Percentiles rank a stretch among this genome's conserved stretches.
Evolutionary conservation across 2,888 invertebrate species (phyloP).

Genomic region (Drosophila diplacantha): DNA sequence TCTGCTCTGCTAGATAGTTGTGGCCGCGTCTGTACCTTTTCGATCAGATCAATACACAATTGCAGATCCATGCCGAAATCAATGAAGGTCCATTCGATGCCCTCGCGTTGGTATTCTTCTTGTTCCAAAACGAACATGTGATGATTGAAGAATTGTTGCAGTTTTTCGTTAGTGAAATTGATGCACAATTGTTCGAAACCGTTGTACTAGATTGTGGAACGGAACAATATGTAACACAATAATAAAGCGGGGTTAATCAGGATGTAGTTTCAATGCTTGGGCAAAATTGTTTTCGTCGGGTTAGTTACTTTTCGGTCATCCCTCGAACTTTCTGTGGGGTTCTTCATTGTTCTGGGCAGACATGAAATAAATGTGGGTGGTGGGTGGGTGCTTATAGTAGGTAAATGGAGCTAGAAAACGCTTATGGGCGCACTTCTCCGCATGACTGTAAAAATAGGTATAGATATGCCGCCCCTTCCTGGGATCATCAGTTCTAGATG

Average conservation of each 20-base stretch:
- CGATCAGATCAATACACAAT: constrained; percentile 87
- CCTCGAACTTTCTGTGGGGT: constrained; percentile 31
- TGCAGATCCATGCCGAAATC: constrained; percentile 95
- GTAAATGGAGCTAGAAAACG: constrained; percentile 46
- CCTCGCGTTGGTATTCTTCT: constrained; percentile 94
- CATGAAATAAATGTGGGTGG: constrained; percentile 11
- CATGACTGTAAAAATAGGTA: constrained; percentile 49
- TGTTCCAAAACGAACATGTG: constrained; percentile 96
- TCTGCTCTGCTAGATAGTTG: constrained; percentile 61
- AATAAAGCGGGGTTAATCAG: constrained; percentile 48
- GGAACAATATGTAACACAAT: constrained; percentile 75
- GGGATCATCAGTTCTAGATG: constrained; percentile 66
- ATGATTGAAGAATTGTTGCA: constrained; percentile 96
- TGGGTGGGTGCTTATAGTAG: constrained; percentile 17
- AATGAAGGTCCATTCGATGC: constrained; percentile 95
- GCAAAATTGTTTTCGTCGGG: constrained; percentile 26
- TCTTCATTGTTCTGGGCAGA: constrained; percentile 9
- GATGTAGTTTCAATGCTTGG: constrained; percentile 19
- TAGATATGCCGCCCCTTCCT: constrained; percentile 8
- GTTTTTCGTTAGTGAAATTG: constrained; percentile 95
- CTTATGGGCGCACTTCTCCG: constrained; percentile 52
- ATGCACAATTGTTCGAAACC: constrained; percentile 96
- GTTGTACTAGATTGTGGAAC: constrained; percentile 83
- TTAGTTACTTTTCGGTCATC: constrained; percentile 56
- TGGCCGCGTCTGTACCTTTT: constrained; percentile 80